Evolutionary conservation across 2,888 invertebrate genomes (phyloP), one percentile per base, ranked within the genome.

Genomic region (Papilio elwesi): DNA sequence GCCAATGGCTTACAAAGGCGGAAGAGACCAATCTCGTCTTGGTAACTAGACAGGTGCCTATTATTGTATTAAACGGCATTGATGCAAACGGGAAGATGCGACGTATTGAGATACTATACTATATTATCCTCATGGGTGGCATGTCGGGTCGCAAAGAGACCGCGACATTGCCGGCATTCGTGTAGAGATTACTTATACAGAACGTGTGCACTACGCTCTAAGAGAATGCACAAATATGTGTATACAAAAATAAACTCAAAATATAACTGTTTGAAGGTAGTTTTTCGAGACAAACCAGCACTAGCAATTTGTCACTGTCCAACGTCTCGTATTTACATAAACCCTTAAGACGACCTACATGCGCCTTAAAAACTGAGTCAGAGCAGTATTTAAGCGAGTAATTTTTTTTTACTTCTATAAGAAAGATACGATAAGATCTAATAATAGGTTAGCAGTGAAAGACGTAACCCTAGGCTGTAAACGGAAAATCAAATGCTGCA

Each of bases 21-120:
- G 91, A 90, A 89, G 87, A 70, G 78, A 77, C 78, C 87, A 87
- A 90, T 91, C 84, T 79, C 75, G 77, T 81, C 84, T 83, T 83
- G 82, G 86, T 87, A 86, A 86, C 82, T 81, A 79, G 81, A 80
- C 85, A 87, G 85, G 80, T 84, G 80, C 80, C 83, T 84, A 86
- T 87, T 85, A 87, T 87, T 80, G 81, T 84, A 86, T 88, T 83
- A 87, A 77, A 81, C 78, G 83, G 79, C 83, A 83, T 81, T 82
- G 82, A 80, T 80, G 74, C 70, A 70, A 69, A 76, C 70, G 74
- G 73, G 67, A 76, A 71, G 73, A 72, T 75, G 68, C 75, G 71
- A 68, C 73, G 63, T 70, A 70, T 73, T 66, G 69, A 70, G 71
- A 73, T 52, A 65, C 43, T 66, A 65, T 70, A 53, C 15, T 62